Percentiles rank a stretch among this genome's conserved stretches.
Conservation (phyloP, 2,888 invertebrate genomes). For the Pilophorus perplexus region DNA sequence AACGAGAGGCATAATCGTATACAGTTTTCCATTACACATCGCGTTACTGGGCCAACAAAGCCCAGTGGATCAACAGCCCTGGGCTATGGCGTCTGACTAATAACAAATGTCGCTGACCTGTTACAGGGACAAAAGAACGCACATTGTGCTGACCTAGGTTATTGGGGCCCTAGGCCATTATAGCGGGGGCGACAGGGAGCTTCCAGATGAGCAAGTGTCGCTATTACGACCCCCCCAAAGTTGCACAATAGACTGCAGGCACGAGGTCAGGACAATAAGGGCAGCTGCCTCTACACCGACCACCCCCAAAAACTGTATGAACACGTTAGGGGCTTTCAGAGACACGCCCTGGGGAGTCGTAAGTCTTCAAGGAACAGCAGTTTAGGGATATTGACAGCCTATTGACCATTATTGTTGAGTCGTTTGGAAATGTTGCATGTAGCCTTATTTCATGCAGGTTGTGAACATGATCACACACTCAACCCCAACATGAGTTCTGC, state of each 20-base stretch:
- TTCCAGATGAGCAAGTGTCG: slow-evolving; percentile 20
- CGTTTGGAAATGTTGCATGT: too few species aligned
- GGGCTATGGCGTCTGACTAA: slow-evolving; percentile 3
- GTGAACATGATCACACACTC: too few species aligned
- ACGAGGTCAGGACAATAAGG: background rate
- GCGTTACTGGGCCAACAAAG: background rate
- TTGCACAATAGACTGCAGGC: slow-evolving; percentile 2
- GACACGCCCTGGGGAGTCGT: background rate
- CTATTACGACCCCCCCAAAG: background rate
- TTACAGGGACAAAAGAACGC: background rate
- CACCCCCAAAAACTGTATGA: too few species aligned
- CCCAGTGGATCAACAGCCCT: background rate
- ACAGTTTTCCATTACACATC: background rate
- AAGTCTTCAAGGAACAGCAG: background rate
- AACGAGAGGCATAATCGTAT: too few species aligned
- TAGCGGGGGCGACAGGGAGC: background rate
- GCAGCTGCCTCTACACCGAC: background rate
- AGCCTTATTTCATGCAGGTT: too few species aligned
- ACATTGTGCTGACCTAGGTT: background rate
- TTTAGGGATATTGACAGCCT: too few species aligned
- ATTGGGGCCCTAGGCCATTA: background rate
- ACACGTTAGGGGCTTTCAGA: background rate
- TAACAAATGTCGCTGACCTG: slow-evolving; percentile 8
- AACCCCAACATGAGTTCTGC: too few species aligned
- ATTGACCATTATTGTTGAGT: too few species aligned